Base-by-base conservation (phyloP, 2,888 invertebrate species). In the Globia sparganii region DNA sequence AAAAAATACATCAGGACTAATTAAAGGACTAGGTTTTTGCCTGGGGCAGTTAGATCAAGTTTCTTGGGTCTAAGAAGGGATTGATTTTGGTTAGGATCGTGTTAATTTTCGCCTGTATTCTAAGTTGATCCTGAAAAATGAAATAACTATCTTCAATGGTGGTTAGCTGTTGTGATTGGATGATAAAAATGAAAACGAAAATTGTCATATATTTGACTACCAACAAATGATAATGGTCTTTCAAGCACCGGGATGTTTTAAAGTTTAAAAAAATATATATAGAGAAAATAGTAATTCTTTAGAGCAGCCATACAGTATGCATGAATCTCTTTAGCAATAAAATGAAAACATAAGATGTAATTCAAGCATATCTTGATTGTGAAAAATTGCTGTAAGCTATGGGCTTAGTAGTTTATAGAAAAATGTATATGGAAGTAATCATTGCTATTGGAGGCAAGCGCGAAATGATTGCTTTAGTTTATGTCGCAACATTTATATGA, bases 1-100 rank as follows among this genome's bases (percentile, higher is more conserved):
- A 58, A 86, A 86, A 77, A 77, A 72, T 72, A 83, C 68, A 81
- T 75, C 46, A 49, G 8, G 1, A 34, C 40, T 53, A 69, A 85
- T 70, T 81, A 85, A 58, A 70, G 66, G 40, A 61, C 56, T 53
- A 28, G 28, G 18, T 58, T 65, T 28, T 56, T 56, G 80, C 84
- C 61, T 66, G 37, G 11, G 37, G 65, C 15, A 5, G n/a, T 66
- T 58, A 56, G 46, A 66, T 56, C 25, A 68, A 34, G 62, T 64
- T 68, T 62, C 68, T 31, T 56, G 11, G 4, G 28, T 11, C n/a
- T 31, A 25, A 78, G 15, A 25, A 25, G 6, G 15, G 8, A 31
- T 53, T 78, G 34, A 66, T 56, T 77, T 78, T 37, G 21, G 49
- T 40, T n/a, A 25, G 13, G 21, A 62, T 56, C 37, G 5, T 67